phyloP scores from a whole-genome alignment of 2,888 invertebrate species.

The Anorthoa munda region DNA sequence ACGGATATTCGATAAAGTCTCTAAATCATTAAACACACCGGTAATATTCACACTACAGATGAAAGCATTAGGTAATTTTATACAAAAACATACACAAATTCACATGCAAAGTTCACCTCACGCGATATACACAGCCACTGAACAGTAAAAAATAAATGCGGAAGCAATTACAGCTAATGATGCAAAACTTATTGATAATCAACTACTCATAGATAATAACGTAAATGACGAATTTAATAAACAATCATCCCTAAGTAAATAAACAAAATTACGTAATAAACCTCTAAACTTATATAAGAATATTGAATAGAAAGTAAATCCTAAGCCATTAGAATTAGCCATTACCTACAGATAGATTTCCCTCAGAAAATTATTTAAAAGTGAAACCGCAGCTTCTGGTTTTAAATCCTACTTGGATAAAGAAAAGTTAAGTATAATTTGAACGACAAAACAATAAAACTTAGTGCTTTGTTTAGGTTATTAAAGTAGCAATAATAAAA shows the following conservation, averaged over 20 bases:
- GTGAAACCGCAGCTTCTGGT: slow-evolving; percentile 56
- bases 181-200: slow-evolving; percentile 40
- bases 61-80: background rate
- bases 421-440: slow-evolving; percentile 14
- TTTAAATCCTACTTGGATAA: slow-evolving; percentile 19
- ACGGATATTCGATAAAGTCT: background rate
- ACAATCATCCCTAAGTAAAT: slow-evolving; percentile 50
- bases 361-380: slow-evolving; percentile 59
- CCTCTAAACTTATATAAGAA: slow-evolving; percentile 56
- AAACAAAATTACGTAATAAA: slow-evolving; percentile 45
- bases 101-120: slow-evolving; percentile 35
- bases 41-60: background rate
- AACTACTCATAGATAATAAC: slow-evolving; percentile 25
- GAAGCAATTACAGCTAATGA: slow-evolving; percentile 33
- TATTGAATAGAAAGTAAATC: slow-evolving; percentile 64
- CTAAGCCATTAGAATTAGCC: slow-evolving; percentile 40
- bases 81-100: background rate
- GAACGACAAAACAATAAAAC: slow-evolving; percentile 15
- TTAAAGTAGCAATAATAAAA: background rate
- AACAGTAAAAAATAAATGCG: slow-evolving; percentile 5
- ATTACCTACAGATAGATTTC: slow-evolving; percentile 57
- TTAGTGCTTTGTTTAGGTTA: slow-evolving; percentile 3
- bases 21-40: background rate
- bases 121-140: slow-evolving; percentile 9
- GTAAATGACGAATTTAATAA: slow-evolving; percentile 30